phyloP scores from a whole-genome alignment of 92 coral and sea anemone genomes.

The Hydrozoanthus gracilis region DNA sequence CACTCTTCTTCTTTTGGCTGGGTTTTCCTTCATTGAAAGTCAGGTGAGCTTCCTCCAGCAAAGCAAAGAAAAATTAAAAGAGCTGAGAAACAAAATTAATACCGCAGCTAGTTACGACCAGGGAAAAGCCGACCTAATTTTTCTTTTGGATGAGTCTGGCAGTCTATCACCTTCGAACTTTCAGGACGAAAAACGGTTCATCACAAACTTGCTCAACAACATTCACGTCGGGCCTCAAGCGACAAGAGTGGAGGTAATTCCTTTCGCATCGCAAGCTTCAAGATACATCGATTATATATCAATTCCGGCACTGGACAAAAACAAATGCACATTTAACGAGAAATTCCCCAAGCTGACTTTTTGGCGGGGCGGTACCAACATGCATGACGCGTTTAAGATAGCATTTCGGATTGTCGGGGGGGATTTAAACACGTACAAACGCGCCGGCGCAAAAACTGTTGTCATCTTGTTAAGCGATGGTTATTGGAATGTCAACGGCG shows the following conservation, averaged over 20 bases:
- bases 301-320: conserved; percentile 20
- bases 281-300: conserved; percentile 72
- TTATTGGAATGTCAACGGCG: conserved; percentile 61
- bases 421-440: conserved; percentile 48
- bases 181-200: conserved; percentile 65
- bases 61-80: conserved; percentile 35
- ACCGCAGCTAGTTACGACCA: conserved; percentile 27
- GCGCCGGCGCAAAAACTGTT: conserved; percentile 51
- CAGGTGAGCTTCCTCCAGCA: conserved; percentile 17
- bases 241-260: conserved; percentile 80
- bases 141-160: conserved; percentile 79
- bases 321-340: conserved; percentile 80
- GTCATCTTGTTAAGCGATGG: conserved; percentile 81
- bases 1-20: not conserved
- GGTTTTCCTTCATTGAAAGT: not conserved
- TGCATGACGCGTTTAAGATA: conserved; percentile 64
- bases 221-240: conserved; percentile 75
- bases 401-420: conserved; percentile 51
- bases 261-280: conserved; percentile 56
- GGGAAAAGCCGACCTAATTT: conserved; percentile 74
- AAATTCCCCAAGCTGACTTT: conserved; percentile 53
- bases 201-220: conserved; percentile 69
- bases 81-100: conserved; percentile 57
- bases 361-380: conserved; percentile 56
- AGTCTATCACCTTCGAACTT: conserved; percentile 62